phyloP scores from a whole-genome alignment of 2,797 vertebrate genomes.

The Salmo trutta region DNA sequence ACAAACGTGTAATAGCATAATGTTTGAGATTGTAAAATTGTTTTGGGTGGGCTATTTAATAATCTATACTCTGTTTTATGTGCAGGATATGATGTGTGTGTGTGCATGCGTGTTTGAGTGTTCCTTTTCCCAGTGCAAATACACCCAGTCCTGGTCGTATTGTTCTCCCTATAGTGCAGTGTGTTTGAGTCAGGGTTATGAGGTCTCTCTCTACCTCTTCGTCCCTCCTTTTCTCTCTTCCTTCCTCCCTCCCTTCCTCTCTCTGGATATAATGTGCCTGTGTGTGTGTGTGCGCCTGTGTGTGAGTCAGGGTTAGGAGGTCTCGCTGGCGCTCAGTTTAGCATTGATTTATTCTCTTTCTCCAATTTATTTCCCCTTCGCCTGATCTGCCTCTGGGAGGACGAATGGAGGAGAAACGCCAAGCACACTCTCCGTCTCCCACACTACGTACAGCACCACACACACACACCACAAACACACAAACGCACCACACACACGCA shows the following conservation, averaged over 20 bases:
- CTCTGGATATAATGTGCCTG: slow-evolving; percentile 1
- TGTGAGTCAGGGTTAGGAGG: slow-evolving; percentile 65
- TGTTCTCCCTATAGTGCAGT: background rate
- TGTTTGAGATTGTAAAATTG: background rate
- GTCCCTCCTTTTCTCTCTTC: no score
- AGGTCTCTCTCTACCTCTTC: background rate
- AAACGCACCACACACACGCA: slow-evolving; percentile 21
- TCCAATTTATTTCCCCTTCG: slow-evolving; percentile 74
- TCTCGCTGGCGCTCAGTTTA: slow-evolving; percentile 74
- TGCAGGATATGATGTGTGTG: slow-evolving; percentile 33
- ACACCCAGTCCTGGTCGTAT: background rate
- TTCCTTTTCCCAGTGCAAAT: slow-evolving; percentile 8
- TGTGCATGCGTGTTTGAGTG: slow-evolving; percentile 63
- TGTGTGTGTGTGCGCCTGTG: slow-evolving; percentile 18
- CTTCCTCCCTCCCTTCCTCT: background rate
- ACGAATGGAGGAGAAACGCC: slow-evolving; percentile 74
- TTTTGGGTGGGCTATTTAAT: background rate
- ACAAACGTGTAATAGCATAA: background rate
- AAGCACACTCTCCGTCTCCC: slow-evolving; percentile 52
- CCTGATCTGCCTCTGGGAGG: slow-evolving; percentile 73
- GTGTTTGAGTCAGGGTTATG: slow-evolving; percentile 1
- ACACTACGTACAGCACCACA: background rate
- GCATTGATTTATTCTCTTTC: slow-evolving; percentile 78
- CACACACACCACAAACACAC: slow-evolving; percentile 15
- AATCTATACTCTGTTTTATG: background rate